Base-by-base conservation (phyloP, 2,113 vertebrate genomes). In the Paradoxurus hermaphroditus region DNA sequence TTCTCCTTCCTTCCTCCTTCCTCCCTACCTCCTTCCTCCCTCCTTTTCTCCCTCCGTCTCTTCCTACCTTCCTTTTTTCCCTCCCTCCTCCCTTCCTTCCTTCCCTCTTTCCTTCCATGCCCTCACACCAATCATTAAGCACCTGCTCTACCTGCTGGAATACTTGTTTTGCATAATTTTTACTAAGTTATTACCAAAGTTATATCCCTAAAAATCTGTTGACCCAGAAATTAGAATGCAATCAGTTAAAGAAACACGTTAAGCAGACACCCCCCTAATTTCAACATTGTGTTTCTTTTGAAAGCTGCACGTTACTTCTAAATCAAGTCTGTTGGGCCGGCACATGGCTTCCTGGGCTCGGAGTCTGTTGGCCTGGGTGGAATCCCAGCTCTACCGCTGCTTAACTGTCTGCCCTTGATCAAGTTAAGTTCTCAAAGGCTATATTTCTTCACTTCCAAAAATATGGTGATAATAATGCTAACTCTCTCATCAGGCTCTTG, bases 391-490 rank as follows among this genome's bases (percentile, higher is more conserved):
- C 13, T 5, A 34, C 56, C 27, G 31, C 23, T 63, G 41, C 46
- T 15, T 56, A 46, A 15, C 27, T 46, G 5, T 83, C 23, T 13
- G 53, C 63, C 53, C 44, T 83, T 73, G 81, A 79, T 49, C 39
- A 83, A 56, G 62, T 63, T 56, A 82, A 14, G 49, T 86, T 92
- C 49, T 83, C 92, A 65, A 81, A 81, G 49, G 56, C n/a, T 81
- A 62, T 1, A 5, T 39, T 78, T 49, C 36, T 88, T 92, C 41
- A 68, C 41, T 34, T 78, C 53, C 63, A 73, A 83, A 51, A 78
- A 93, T 19, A 3, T 31, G 31, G 15, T 23, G 39, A 56, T 59
- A 34, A 87, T 3, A 49, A 59, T 27, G 31, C 34, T 19, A 41
- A 34, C 44, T 75, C 34, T 25, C 34, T 73, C 62, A 82, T 51